Conservation (phyloP, 2,888 invertebrate genomes). For the Scaeva pyrastri region DNA sequence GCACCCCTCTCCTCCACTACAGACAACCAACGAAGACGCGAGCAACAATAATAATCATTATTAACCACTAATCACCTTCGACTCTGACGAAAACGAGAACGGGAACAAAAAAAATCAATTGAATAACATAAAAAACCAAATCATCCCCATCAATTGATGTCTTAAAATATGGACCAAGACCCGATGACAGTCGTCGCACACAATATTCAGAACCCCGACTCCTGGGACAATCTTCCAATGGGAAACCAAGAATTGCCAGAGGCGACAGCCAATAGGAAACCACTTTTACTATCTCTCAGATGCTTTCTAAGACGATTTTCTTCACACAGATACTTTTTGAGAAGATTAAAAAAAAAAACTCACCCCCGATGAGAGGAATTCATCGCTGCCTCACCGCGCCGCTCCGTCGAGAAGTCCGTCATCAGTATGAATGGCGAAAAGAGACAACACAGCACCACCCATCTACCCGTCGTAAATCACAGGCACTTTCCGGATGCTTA, state of each 20-base stretch:
- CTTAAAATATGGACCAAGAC: slow-evolving; percentile 51
- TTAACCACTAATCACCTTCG: slow-evolving; percentile 56
- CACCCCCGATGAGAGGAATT: slow-evolving; percentile 52
- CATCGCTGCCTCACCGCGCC: too few species aligned
- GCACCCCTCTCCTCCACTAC: neutral
- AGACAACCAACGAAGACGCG: slow-evolving; percentile 25
- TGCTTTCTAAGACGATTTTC: slow-evolving; percentile 73
- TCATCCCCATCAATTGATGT: slow-evolving; percentile 48
- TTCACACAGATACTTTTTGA: slow-evolving; percentile 67
- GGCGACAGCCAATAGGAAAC: slow-evolving; percentile 73
- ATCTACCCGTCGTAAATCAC: slow-evolving; percentile 72
- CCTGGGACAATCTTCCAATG: slow-evolving; percentile 70
- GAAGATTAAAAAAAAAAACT: slow-evolving; percentile 45
- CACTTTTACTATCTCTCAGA: slow-evolving; percentile 74
- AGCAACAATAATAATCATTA: slow-evolving; percentile 40
- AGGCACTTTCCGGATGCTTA: slow-evolving; percentile 74
- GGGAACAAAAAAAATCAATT: slow-evolving; percentile 72
- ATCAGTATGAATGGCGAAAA: slow-evolving; percentile 42
- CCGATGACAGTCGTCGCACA: slow-evolving; percentile 26
- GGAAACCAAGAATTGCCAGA: slow-evolving; percentile 66
- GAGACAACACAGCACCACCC: slow-evolving; percentile 57
- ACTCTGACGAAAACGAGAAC: slow-evolving; percentile 17
- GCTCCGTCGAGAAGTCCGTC: slow-evolving; percentile 8
- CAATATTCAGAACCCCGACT: slow-evolving; percentile 36
- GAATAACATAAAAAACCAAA: slow-evolving; percentile 41